Evolutionary conservation across 2,113 vertebrate genomes (phyloP).

Genomic region (Aptenodytes forsteri): DNA sequence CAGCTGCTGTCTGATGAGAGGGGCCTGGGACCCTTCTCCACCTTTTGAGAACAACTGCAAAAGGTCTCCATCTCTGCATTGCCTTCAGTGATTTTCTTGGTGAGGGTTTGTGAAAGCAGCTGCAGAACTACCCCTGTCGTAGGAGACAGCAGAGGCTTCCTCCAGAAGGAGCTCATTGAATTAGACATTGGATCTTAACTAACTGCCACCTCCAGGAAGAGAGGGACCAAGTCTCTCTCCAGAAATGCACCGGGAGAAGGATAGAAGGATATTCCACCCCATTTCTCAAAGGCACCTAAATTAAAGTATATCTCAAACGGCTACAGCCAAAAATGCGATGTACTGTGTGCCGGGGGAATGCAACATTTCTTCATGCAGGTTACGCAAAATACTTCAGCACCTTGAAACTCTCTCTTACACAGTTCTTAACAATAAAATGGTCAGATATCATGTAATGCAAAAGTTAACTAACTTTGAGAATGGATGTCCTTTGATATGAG

Average conservation of each 20-base stretch:
- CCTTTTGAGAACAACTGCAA: neutral
- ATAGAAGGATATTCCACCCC: neutral
- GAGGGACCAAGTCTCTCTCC: neutral
- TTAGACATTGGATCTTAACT: neutral
- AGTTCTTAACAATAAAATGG: neutral
- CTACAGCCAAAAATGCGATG: neutral
- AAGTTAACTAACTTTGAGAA: neutral
- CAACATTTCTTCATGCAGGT: neutral
- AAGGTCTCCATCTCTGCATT: neutral
- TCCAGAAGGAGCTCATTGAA: neutral
- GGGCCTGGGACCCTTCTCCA: neutral
- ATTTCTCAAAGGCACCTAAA: neutral
- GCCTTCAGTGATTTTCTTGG: neutral
- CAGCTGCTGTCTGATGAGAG: neutral
- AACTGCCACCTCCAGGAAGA: neutral
- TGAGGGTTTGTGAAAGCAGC: neutral
- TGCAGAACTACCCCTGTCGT: neutral
- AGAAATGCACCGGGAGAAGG: neutral
- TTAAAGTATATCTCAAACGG: neutral
- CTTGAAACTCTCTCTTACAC: neutral
- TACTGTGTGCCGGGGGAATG: neutral
- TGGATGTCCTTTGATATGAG: neutral
- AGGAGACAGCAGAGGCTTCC: neutral
- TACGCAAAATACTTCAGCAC: neutral
- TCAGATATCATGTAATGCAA: neutral